phyloP scores from a whole-genome alignment of 2,888 invertebrate genomes.

The Melangyna quadrimaculata region DNA sequence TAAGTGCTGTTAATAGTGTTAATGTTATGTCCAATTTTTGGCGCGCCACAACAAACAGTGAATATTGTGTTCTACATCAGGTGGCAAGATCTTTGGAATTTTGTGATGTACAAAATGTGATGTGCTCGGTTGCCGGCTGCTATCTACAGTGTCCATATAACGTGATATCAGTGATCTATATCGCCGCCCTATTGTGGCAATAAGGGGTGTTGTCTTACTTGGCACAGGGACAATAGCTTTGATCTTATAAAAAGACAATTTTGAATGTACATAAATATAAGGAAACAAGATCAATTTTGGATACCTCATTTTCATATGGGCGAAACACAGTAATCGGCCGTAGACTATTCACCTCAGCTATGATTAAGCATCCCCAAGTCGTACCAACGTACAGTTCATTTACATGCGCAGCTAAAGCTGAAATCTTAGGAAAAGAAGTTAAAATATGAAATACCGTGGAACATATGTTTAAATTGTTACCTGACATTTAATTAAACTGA shows the following conservation, averaged over 20 bases:
- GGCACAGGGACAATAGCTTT: conserved; percentile 84
- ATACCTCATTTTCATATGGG: conserved; percentile 92
- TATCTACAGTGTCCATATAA: conserved; percentile 82
- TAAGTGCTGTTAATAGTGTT: no score
- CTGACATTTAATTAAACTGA: conserved; percentile 89
- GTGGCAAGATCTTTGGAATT: conserved; percentile 74
- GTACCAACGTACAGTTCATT: conserved; percentile 94
- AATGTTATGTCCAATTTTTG: conserved; percentile 78
- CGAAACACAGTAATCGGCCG: conserved; percentile 95
- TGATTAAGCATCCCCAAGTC: conserved; percentile 96
- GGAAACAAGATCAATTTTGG: not conserved
- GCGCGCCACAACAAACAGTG: conserved; percentile 80
- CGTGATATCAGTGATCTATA: conserved; percentile 89
- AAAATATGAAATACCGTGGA: not conserved
- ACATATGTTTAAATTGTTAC: conserved; percentile 78
- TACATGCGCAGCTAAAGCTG: conserved; percentile 84
- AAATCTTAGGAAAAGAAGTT: conserved; percentile 74
- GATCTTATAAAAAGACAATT: conserved; percentile 80
- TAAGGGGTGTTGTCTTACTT: conserved; percentile 81
- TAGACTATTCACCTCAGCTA: conserved; percentile 90
- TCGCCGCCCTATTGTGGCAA: conserved; percentile 92
- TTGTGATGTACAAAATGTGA: conserved; percentile 75
- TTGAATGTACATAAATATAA: not conserved
- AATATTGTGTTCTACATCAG: conserved; percentile 79
- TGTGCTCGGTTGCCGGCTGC: conserved; percentile 64